phyloP scores from a whole-genome alignment of 2,113 vertebrate genomes.

The Tiliqua scincoides region DNA sequence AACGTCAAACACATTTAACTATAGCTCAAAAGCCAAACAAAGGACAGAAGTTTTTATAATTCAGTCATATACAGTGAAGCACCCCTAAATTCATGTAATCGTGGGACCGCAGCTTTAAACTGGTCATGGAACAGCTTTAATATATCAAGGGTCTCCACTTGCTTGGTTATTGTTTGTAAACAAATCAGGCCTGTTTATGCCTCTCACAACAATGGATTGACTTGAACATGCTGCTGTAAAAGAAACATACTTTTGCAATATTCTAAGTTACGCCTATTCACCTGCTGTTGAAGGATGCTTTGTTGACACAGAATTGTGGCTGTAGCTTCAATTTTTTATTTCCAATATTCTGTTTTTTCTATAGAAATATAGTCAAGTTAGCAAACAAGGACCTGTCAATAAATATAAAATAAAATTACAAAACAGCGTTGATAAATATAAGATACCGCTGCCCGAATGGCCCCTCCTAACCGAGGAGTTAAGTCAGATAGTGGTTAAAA shows the following conservation, averaged over 20 bases:
- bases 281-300: not conserved
- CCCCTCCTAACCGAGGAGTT: too few species aligned
- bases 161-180: not conserved
- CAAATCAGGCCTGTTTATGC: not conserved
- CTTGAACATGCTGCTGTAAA: not conserved
- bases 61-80: not conserved
- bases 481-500: too few species aligned
- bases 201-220: not conserved
- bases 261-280: not conserved
- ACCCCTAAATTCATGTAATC: not conserved
- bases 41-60: too few species aligned
- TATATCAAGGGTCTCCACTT: not conserved
- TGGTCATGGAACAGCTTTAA: not conserved
- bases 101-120: not conserved
- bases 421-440: too few species aligned
- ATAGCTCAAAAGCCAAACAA: too few species aligned
- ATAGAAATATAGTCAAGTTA: not conserved
- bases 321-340: not conserved
- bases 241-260: not conserved
- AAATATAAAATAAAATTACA: not conserved
- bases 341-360: not conserved
- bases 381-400: not conserved
- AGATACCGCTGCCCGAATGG: too few species aligned
- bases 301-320: not conserved
- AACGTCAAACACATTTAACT: too few species aligned